These are phyloP conservation scores for Triplophysa bombifrons DNA, from an alignment of 2,797 vertebrate species.

Conservation along the genomic window DNA sequence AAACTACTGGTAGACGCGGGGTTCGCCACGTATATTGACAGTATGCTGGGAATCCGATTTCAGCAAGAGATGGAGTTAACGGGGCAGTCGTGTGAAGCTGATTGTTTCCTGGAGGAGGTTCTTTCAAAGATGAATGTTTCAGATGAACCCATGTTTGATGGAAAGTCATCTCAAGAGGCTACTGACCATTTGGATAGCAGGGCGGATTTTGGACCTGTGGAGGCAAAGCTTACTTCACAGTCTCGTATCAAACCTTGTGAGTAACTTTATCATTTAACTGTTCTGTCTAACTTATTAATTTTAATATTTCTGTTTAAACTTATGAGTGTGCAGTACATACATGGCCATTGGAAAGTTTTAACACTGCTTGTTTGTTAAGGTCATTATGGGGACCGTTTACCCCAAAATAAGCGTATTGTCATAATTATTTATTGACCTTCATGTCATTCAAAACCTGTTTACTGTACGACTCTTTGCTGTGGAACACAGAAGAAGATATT, in stretches of 20 bases:
- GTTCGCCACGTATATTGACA: constrained; percentile 68
- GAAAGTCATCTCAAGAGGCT: constrained; percentile 2
- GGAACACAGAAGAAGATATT: no score
- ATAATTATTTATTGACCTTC: no score
- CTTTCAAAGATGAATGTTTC: not conserved
- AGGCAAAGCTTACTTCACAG: not conserved
- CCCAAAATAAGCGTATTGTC: no score
- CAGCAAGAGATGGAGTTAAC: constrained; percentile 33
- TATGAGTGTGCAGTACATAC: not conserved
- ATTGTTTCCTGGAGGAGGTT: not conserved
- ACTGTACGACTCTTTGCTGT: no score
- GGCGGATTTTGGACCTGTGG: constrained; percentile 17
- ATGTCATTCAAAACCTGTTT: no score
- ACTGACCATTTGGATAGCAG: constrained; percentile 1
- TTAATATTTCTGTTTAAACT: not conserved
- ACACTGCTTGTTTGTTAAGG: no score
- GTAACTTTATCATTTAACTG: constrained; percentile 7
- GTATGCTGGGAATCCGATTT: constrained; percentile 66
- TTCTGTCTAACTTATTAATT: not conserved
- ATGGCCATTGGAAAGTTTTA: no score
- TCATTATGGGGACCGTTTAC: no score
- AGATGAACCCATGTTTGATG: not conserved
- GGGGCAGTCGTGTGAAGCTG: not conserved
- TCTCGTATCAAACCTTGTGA: constrained; percentile 50
- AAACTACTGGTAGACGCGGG: constrained; percentile 72